Evolutionary conservation across 2,113 vertebrate genomes (phyloP).

Genomic region (Alouatta palliata): DNA sequence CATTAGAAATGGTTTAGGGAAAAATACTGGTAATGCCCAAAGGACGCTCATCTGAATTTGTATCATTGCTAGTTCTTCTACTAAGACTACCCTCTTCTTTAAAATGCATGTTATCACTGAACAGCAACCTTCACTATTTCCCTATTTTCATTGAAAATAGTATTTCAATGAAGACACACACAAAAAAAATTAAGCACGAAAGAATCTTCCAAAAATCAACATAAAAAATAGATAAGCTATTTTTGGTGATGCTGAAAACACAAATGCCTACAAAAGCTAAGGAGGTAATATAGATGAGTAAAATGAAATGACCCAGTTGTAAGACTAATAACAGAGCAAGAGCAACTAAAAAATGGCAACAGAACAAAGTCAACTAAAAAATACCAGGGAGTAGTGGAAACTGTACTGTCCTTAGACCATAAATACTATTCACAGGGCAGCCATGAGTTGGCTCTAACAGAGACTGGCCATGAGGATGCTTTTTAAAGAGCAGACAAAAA

Average conservation of each 20-base stretch:
- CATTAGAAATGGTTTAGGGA: background rate
- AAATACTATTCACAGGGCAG: background rate
- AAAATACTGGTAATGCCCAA: background rate
- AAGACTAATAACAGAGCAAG: background rate
- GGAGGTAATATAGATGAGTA: background rate
- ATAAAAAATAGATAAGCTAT: background rate
- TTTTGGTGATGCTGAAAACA: background rate
- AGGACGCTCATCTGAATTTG: background rate
- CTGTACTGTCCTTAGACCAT: rapidly evolving
- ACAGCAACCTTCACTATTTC: background rate
- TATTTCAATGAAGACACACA: background rate
- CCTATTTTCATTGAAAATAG: background rate
- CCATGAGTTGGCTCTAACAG: too few species aligned
- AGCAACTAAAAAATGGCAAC: background rate
- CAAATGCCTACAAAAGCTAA: background rate
- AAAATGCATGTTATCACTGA: background rate
- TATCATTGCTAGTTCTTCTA: background rate
- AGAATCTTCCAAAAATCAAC: background rate
- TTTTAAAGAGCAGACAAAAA: background rate
- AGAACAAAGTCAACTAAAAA: background rate
- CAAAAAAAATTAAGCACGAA: background rate
- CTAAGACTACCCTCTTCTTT: background rate
- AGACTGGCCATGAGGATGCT: background rate
- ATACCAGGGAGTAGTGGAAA: background rate
- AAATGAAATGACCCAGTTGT: background rate